Base-by-base conservation (phyloP, 1,140 invertebrate genomes). In the Harlomillsia oculata region DNA sequence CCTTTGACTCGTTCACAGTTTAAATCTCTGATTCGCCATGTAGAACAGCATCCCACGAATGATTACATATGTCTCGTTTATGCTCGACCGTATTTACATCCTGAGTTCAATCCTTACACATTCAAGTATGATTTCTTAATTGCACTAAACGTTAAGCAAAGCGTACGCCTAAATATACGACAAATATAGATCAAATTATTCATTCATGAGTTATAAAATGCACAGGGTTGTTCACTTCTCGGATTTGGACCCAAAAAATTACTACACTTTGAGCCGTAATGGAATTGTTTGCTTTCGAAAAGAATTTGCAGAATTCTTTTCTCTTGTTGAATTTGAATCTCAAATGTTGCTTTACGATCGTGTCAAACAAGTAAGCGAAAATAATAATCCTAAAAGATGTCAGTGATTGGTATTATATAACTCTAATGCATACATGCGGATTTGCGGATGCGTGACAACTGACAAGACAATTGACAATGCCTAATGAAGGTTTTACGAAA, bases 321-420 rank as follows among this genome's bases (percentile, higher is more conserved):
- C 46, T 11, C 41, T 56, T 14, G 18, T 59, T 6, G 16, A 59
- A 9, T 59, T 62, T 46, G 55, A 61, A 18, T 58, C 30, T 3
- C 52, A 65, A 28, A 65, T 65, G 56, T 53, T 53, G 20, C 45
- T 61, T 6, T 70, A 44, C 40, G 44, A 58, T 18, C 20, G 51
- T n/a, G 44, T 62, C 20, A 32, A 32, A 39, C 48, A 54, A 50
- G 60, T 62, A 41, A 41, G 8, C 28, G 30, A n/a, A 14, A 48
- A 3, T 32, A n/a, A 30, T 36, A 25, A 39, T 9, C 5, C 20
- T 37, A 28, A 52, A 26, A 16, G 14, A 26, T 28, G 23, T 40
- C 8, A 28, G n/a, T 30, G n/a, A 21, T n/a, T 37, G 14, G 26
- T 34, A 25, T 13, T 25, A 6, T 9, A 29, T 34, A 16, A 5